Evolutionary conservation across 92 coral and sea anemone genomes (phyloP).

Genomic region (Paragorgia papillata): DNA sequence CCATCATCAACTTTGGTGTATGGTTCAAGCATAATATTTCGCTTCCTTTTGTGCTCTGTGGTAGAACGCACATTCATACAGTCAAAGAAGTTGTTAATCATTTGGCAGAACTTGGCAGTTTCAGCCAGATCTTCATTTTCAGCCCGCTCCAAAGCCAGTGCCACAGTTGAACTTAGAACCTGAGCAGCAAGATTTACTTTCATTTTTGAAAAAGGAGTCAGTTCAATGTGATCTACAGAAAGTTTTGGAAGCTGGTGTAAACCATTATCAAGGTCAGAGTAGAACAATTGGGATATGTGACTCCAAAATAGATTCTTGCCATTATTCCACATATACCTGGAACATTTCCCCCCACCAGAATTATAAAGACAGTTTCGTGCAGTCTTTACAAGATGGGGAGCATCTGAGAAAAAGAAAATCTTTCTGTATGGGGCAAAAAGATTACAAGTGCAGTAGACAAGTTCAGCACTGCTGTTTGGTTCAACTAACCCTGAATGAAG

Average conservation of each 20-base stretch:
- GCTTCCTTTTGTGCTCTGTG: neutral
- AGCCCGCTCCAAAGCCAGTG: slow-evolving; percentile 50
- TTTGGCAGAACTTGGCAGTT: slow-evolving; percentile 53
- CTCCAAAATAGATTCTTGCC: slow-evolving; percentile 46
- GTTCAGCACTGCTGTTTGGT: slow-evolving; percentile 15
- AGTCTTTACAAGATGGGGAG: slow-evolving; percentile 52
- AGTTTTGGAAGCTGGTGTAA: slow-evolving; percentile 54
- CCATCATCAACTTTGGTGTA: slow-evolving; percentile 45
- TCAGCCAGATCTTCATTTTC: slow-evolving; percentile 46
- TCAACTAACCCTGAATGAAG: neutral
- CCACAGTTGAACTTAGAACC: slow-evolving; percentile 54
- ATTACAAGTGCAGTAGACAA: slow-evolving; percentile 35
- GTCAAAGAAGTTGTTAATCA: slow-evolving; percentile 35
- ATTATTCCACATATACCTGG: slow-evolving; percentile 60
- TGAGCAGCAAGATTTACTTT: slow-evolving; percentile 60
- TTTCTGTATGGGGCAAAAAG: slow-evolving; percentile 36
- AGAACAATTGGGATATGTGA: slow-evolving; percentile 50
- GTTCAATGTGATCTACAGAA: slow-evolving; percentile 54
- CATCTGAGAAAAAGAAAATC: slow-evolving; percentile 28
- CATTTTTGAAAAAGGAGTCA: slow-evolving; percentile 50
- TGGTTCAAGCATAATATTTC: slow-evolving; percentile 30
- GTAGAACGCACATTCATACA: neutral
- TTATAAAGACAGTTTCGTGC: slow-evolving; percentile 52
- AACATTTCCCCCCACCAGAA: slow-evolving; percentile 55
- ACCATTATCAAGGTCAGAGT: slow-evolving; percentile 58